Conservation (phyloP, 2,888 invertebrate species). For the Platycheirus rosarum region DNA sequence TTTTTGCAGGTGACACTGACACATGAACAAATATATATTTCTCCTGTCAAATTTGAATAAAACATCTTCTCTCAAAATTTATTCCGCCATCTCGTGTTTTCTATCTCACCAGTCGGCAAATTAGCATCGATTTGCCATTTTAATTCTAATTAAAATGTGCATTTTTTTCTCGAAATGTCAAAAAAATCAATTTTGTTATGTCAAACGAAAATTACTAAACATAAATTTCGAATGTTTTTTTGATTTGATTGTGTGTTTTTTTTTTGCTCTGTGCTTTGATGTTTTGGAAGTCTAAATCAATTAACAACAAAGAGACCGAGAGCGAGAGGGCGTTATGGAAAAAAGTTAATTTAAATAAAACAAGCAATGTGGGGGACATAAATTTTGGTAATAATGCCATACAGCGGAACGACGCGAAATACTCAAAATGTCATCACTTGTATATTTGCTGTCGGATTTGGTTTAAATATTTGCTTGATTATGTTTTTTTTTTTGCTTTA, state of each 20-base stretch:
- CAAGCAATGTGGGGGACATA: slow-evolving; percentile 66
- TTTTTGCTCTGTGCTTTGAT: background rate
- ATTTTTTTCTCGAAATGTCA: slow-evolving; percentile 68
- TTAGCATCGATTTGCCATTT: slow-evolving; percentile 57
- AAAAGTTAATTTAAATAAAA: slow-evolving; percentile 67
- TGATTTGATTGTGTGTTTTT: background rate
- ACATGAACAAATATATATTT: slow-evolving; percentile 58
- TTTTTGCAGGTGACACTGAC: slow-evolving; percentile 59
- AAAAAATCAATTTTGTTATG: slow-evolving; percentile 47
- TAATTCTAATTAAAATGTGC: slow-evolving; percentile 58
- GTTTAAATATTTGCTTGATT: slow-evolving; percentile 49
- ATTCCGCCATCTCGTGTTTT: slow-evolving; percentile 33
- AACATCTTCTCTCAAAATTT: slow-evolving; percentile 37
- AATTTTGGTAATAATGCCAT: slow-evolving; percentile 64
- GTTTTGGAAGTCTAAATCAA: slow-evolving; percentile 50
- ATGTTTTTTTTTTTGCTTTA: background rate
- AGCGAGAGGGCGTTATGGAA: background rate
- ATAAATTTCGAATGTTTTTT: slow-evolving; percentile 41
- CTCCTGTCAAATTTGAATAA: slow-evolving; percentile 37
- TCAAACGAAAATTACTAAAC: slow-evolving; percentile 39
- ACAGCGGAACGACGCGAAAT: slow-evolving; percentile 54
- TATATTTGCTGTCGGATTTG: slow-evolving; percentile 26
- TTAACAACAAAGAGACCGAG: slow-evolving; percentile 45
- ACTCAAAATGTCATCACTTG: slow-evolving; percentile 67
- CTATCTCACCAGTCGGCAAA: slow-evolving; percentile 40